Base-by-base conservation (phyloP, 1,140 invertebrate species). In the Nymphalis io region DNA sequence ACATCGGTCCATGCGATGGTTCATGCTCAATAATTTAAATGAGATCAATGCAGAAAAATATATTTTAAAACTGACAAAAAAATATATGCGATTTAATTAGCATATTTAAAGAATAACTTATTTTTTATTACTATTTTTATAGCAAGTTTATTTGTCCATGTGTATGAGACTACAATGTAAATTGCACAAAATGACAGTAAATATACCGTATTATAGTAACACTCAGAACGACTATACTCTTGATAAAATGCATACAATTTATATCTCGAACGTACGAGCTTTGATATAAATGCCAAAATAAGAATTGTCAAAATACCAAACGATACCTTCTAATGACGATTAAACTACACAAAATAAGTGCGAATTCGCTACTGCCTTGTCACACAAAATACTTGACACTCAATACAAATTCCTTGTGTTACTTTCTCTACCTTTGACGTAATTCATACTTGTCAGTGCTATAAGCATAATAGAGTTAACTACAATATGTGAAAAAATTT, bases 161-260 rank as follows among this genome's bases (percentile, higher is more conserved):
- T 61, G 60, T 61, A 61, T 61, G 60, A 33, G 40, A 61, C 20
- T 51, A 51, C 18, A 51, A 51, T 20, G n/a, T 51, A 4, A 51
- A 12, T 16, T 12, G 46, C 11, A 51, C 42, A 16, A n/a, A 46
- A 33, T 33, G 5, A 8, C 15, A 33, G 27, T 46, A n/a, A 15
- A 16, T 16, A n/a, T n/a, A 46, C 15, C 0, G n/a, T n/a, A 44
- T n/a, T 12, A 44, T 44, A n/a, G n/a, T 18, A 11, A 42, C 10
- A 33, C 27, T 33, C 27, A 8, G 6, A 33, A 33, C 27, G 1
- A 33, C 27, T 33, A 8, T 8, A 33, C 5, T 33, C 27, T 33
- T 33, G 6, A 33, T 33, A 8, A 33, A 33, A 33, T 1, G 27
- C 6, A 1, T 33, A 33, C 27, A 33, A 33, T 33, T 33, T 33